Conservation (phyloP, 2,888 invertebrate genomes). For the Cheilosia pagana region DNA sequence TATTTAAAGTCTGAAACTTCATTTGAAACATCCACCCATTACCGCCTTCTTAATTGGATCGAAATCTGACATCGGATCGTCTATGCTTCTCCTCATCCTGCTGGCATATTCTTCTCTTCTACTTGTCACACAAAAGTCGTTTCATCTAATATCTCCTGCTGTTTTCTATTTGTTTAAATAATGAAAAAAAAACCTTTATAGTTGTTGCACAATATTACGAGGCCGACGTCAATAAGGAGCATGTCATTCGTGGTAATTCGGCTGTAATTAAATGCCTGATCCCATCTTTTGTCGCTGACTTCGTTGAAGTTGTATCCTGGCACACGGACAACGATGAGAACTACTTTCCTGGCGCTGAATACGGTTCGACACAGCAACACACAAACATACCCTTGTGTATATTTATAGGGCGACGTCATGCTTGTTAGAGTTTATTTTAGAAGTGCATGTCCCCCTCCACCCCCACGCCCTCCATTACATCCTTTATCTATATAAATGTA, state of each 20-base stretch:
- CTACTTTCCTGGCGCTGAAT: constrained; percentile 83
- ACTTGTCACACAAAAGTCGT: background rate
- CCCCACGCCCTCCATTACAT: background rate
- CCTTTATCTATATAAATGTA: constrained; percentile 4
- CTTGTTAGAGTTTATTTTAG: constrained; percentile 60
- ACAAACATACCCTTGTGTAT: constrained; percentile 11
- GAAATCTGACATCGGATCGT: constrained; percentile 49
- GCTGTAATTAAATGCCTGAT: constrained; percentile 95
- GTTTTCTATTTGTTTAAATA: constrained; percentile 9
- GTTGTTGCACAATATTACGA: constrained; percentile 96
- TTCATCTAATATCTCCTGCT: constrained; percentile 8
- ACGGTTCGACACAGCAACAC: constrained; percentile 80
- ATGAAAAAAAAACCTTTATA: constrained; percentile 81
- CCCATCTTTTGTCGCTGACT: constrained; percentile 96
- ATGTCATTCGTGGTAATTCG: constrained; percentile 94
- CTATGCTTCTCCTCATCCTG: constrained; percentile 3
- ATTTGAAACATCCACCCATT: background rate
- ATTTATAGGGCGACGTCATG: constrained; percentile 60
- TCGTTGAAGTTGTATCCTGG: constrained; percentile 94
- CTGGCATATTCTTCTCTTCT: background rate
- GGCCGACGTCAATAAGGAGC: constrained; percentile 95
- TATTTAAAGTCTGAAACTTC: background rate
- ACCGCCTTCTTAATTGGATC: constrained; percentile 65
- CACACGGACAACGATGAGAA: constrained; percentile 87
- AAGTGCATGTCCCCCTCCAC: constrained; percentile 42